Evolutionary conservation across 2,113 vertebrate species (phyloP).

Genomic region (Sylvia atricapilla): DNA sequence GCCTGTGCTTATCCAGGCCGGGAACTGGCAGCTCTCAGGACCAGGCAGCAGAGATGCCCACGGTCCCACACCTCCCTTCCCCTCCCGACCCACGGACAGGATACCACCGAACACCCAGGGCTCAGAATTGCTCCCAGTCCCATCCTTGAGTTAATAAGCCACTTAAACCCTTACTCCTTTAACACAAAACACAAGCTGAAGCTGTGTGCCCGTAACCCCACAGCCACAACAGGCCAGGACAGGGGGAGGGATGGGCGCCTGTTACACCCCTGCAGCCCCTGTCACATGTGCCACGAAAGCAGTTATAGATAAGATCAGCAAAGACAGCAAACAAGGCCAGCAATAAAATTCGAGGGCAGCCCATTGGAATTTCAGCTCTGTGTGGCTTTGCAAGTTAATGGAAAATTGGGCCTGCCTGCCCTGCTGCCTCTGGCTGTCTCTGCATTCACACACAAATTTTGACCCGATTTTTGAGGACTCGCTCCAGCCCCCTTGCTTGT

Average conservation of each 20-base stretch:
- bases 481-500: neutral
- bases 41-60: neutral
- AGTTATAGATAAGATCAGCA: slow-evolving; percentile 45
- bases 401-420: neutral
- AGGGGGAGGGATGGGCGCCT: neutral
- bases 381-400: slow-evolving; percentile 39
- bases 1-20: neutral
- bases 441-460: neutral
- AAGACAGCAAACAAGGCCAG: neutral
- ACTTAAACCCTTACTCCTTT: neutral
- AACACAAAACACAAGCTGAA: fast-evolving
- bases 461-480: neutral
- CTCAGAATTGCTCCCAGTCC: neutral
- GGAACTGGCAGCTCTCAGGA: neutral
- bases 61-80: fast-evolving
- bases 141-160: neutral
- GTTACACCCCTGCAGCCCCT: neutral
- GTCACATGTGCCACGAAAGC: slow-evolving; percentile 8
- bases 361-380: neutral
- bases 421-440: neutral
- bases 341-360: neutral
- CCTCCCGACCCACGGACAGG: fast-evolving
- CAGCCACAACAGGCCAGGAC: neutral
- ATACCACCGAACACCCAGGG: fast-evolving
- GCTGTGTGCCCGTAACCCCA: fast-evolving